Percentiles rank a stretch among this genome's conserved stretches.
phyloP scores from a whole-genome alignment of 1,140 invertebrate species.

The Rhizoglyphus robini region DNA sequence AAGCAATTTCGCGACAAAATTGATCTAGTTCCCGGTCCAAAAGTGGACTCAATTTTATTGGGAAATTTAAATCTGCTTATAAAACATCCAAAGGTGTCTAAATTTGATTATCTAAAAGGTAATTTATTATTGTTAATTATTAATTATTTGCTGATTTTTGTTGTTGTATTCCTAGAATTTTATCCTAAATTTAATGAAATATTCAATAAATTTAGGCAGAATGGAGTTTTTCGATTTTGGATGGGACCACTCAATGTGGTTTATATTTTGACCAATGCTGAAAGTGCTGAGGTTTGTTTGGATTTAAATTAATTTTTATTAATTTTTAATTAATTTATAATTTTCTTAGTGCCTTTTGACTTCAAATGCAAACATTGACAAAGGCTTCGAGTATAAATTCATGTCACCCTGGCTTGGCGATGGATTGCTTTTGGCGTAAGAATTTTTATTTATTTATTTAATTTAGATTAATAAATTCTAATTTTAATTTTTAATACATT shows the following conservation, averaged over 20 bases:
- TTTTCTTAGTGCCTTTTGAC: neutral
- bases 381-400: slow-evolving; percentile 49
- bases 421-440: slow-evolving; percentile 51
- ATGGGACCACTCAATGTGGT: neutral
- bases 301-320: neutral
- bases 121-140: too few species aligned
- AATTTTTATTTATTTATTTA: neutral
- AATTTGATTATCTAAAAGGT: neutral
- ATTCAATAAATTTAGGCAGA: neutral
- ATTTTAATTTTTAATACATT: neutral
- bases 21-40: neutral
- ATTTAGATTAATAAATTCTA: neutral
- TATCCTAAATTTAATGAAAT: neutral
- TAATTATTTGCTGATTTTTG: neutral
- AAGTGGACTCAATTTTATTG: neutral
- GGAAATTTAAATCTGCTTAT: neutral
- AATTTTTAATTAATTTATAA: too few species aligned
- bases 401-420: slow-evolving; percentile 67
- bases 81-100: neutral
- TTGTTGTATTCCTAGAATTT: too few species aligned
- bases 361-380: neutral
- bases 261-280: neutral
- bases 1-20: neutral
- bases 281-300: slow-evolving; percentile 3
- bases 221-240: neutral